phyloP scores from a whole-genome alignment of 64 coral and sea anemone genomes.

The Orbicella faveolata region DNA sequence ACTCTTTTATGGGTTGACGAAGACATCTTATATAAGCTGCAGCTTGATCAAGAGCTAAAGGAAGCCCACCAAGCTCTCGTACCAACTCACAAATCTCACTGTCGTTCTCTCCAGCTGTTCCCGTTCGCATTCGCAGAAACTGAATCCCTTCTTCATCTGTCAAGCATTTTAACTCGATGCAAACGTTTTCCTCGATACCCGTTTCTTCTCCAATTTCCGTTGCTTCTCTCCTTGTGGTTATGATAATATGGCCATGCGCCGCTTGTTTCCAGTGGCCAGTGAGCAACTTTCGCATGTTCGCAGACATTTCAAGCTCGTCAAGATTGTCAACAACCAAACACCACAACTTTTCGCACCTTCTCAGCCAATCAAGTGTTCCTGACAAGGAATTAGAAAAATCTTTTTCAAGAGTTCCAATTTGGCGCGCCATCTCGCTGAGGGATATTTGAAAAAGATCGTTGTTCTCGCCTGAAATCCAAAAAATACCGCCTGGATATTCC shows the following conservation, averaged over 20 bases:
- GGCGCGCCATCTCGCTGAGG: conserved; percentile 54
- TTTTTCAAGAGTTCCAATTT: conserved; percentile 53
- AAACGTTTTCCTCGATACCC: conserved; percentile 42
- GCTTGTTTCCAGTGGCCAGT: conserved; percentile 55
- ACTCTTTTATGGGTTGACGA: conserved; percentile 25
- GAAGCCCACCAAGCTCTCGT: conserved; percentile 64
- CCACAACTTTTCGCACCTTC: conserved; percentile 41
- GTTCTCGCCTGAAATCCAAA: conserved; percentile 72
- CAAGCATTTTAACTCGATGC: conserved; percentile 64
- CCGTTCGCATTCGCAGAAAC: conserved; percentile 52
- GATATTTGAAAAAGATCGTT: conserved; percentile 47
- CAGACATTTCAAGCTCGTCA: conserved; percentile 62
- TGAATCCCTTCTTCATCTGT: conserved; percentile 37
- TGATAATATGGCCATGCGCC: conserved; percentile 54
- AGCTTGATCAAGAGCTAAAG: conserved; percentile 74
- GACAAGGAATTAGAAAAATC: conserved; percentile 42
- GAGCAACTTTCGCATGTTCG: conserved; percentile 43
- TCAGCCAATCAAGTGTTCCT: conserved; percentile 44
- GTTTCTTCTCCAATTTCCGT: conserved; percentile 37
- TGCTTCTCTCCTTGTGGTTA: conserved; percentile 63
- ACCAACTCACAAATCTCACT: conserved; percentile 13
- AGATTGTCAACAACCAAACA: conserved; percentile 72
- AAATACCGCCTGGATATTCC: conserved; percentile 52
- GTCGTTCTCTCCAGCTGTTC: not conserved
- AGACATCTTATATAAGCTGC: conserved; percentile 54